Evolutionary conservation across 2,888 invertebrate species (phyloP).

Genomic region (Archips xylosteana): DNA sequence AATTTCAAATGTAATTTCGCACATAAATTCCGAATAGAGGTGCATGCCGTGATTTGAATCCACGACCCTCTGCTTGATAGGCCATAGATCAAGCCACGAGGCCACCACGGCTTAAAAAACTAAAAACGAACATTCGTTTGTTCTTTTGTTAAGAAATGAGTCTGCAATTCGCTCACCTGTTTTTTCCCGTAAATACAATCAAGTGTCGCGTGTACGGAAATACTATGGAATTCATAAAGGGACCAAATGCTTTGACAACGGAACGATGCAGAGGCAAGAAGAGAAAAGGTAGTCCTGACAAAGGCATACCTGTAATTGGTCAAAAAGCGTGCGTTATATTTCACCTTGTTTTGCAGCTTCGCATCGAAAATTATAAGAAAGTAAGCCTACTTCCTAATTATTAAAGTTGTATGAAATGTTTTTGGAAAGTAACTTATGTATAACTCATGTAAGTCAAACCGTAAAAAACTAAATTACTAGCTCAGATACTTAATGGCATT

Average conservation of each 20-base stretch:
- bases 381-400: background rate
- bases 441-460: background rate
- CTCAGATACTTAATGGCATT: no score
- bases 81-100: background rate
- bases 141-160: background rate
- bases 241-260: slow-evolving; percentile 18
- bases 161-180: background rate
- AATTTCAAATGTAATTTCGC: no score
- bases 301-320: slow-evolving; percentile 32
- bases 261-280: slow-evolving; percentile 10
- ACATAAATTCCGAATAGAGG: no score
- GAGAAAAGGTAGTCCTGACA: slow-evolving; percentile 26
- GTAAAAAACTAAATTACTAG: no score
- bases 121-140: background rate
- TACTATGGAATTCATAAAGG: slow-evolving; percentile 26
- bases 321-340: slow-evolving; percentile 27
- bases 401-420: background rate
- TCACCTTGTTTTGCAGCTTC: background rate
- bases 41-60: no score
- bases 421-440: background rate
- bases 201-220: background rate
- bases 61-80: no score
- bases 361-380: background rate
- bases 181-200: slow-evolving; percentile 9
- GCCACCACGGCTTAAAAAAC: no score